Percentiles rank a stretch among this genome's conserved stretches.
These are phyloP conservation scores for Xenopus borealis DNA, from an alignment of 2,113 vertebrate genomes.

Conservation along the genomic window DNA sequence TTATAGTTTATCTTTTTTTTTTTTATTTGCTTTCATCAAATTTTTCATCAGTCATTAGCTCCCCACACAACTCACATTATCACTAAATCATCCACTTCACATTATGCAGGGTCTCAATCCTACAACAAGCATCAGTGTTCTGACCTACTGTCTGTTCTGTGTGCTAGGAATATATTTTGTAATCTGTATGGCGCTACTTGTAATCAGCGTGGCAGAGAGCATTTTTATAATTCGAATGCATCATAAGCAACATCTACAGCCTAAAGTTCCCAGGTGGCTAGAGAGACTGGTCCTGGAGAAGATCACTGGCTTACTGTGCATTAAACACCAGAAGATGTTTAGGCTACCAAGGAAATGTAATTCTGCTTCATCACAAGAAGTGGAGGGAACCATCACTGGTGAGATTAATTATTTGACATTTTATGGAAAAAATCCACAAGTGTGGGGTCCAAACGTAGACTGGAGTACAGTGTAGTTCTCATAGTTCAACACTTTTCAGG, in stretches of 20 bases:
- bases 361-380: constrained; percentile 30
- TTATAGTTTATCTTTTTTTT: no score
- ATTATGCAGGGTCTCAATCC: no score
- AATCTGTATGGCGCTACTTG: constrained; percentile 94
- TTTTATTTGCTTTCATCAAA: no score
- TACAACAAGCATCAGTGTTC: no score
- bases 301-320: constrained; percentile 73
- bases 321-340: constrained; percentile 64
- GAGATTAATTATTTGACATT: constrained; percentile 22
- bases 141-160: background rate
- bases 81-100: no score
- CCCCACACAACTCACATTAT: no score
- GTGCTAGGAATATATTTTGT: constrained; percentile 85
- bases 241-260: constrained; percentile 88
- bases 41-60: no score
- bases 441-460: no score
- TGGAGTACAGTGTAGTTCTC: no score
- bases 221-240: constrained; percentile 89
- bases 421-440: no score
- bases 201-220: constrained; percentile 90
- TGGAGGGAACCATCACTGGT: constrained; percentile 59
- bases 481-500: no score
- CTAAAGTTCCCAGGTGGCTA: constrained; percentile 81
- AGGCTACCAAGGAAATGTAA: constrained; percentile 54
- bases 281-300: constrained; percentile 76